Conservation (phyloP, 1,140 invertebrate genomes). For the Trichogramma pretiosum region DNA sequence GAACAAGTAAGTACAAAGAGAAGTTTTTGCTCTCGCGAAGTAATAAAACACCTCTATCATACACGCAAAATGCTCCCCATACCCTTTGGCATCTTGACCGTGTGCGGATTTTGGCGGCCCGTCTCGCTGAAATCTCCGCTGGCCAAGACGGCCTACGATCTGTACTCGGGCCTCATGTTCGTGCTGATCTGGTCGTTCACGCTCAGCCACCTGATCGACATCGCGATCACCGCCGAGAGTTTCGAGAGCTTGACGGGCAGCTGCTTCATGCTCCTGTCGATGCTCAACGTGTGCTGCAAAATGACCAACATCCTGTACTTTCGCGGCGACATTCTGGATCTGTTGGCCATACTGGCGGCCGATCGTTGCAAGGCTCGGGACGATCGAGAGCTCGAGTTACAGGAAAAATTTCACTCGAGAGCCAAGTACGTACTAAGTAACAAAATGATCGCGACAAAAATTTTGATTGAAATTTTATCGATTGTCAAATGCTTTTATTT, state of each 20-base stretch:
- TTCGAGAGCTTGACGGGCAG: constrained; percentile 24
- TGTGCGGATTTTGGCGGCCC: constrained; percentile 26
- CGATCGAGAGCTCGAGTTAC: constrained; percentile 1
- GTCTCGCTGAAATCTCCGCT: constrained; percentile 11
- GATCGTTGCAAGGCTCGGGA: constrained; percentile 13
- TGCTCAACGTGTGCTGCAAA: constrained; percentile 28
- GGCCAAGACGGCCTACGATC: constrained; percentile 15
- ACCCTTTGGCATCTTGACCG: constrained; percentile 22
- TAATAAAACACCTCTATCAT: too few species aligned
- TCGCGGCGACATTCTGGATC: constrained; percentile 16
- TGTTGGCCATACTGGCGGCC: constrained; percentile 15
- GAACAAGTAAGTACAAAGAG: too few species aligned
- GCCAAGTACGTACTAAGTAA: not conserved
- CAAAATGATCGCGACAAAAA: not conserved
- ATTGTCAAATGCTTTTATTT: not conserved
- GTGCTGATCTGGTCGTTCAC: constrained; percentile 23
- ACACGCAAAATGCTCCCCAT: constrained; percentile 24
- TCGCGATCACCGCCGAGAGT: constrained; percentile 19
- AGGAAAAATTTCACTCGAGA: constrained; percentile 2
- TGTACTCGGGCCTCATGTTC: constrained; percentile 20
- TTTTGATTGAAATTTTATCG: not conserved
- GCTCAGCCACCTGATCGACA: constrained; percentile 23
- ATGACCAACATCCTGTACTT: constrained; percentile 20
- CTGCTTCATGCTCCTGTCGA: constrained; percentile 27
- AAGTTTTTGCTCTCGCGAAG: too few species aligned